Evolutionary conservation across 1,140 invertebrate species (phyloP), one percentile per base, ranked within the genome.

Genomic region (Sinella curviseta): DNA sequence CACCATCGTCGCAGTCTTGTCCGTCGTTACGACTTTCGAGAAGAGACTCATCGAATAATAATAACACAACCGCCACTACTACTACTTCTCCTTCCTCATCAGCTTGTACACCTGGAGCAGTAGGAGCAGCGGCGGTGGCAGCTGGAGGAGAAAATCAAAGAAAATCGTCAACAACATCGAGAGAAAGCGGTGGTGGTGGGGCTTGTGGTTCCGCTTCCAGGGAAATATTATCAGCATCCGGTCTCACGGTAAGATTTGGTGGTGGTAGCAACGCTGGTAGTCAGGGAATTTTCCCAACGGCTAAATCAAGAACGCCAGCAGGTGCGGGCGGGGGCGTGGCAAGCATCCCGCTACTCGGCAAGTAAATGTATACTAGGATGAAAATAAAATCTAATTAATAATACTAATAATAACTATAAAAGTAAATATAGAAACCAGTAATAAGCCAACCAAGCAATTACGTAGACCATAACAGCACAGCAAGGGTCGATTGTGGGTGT

Each of bases 1-100:
- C 78, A 1, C 78, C 78, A 24, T 48, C 54, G n/a, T 76, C 78
- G 2, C 78, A 80, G 20, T 80, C 78, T 24, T 76, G 54, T 33
- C 78, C 74, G 16, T 80, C 78, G 8, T 36, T 80, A 4, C 74
- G 78, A 2, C 34, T 80, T 28, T 75, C 70, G 35, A 55, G 78
- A 30, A 17, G 34, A 34, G 70, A 74, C 2, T 31, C 70, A 16
- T 4, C 34, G 12, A 30, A 16, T 8, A 2, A 16, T 16, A 28
- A 8, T 30, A 24, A 4, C 30, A 30, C 4, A 8, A 24, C 12
- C 14, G 4, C 70, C 17, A 60, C 12, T 24, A n/a, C 55, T 60
- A 26, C 3, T 60, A 60, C 3, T 60, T 14, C 70, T 24, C 12
- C 26, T 28, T 74, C 70, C 26, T 31, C 24, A 16, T 74, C n/a